Base-by-base conservation (phyloP, 2,797 vertebrate genomes). In the Enteromius unitaeniatus region DNA sequence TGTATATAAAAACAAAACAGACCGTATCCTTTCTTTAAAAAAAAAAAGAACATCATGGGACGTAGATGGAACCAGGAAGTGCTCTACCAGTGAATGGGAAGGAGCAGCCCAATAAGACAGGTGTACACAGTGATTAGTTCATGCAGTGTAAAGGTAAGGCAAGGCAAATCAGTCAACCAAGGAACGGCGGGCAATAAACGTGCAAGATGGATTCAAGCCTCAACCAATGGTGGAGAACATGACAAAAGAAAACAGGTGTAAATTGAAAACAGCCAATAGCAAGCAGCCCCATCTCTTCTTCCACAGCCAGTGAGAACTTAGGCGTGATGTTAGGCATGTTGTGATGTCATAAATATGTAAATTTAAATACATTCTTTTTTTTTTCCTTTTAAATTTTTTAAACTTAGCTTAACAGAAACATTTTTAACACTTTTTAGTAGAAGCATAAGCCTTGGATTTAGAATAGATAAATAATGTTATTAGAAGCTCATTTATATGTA, bases 261-360 rank as follows among this genome's bases (percentile, higher is more conserved):
- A 82, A 74, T 9, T 77, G 37, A 82, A 58, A 81, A 64, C 60
- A 83, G 79, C 77, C 51, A 88, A 92, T 90, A 88, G 80, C 88
- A 91, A 92, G 89, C 91, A 91, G 91, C 88, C 88, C 87, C 85
- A 82, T 84, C 88, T 89, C 85, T 84, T 83, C 85, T 87, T 83
- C 87, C 88, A 85, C 84, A 89, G 87, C 83, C 84, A 88, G 64
- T 77, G 42, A 84, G 73, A 84, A 81, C 65, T 31, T 86, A 49
- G 0, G 19, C 62, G 13, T 75, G 15, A 23, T 79, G 70, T 49
- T 78, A 55, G 51, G 76, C 82, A 70, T 58, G 69, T 60, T 76
- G 72, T 26, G 26, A 79, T 47, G 76, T 81, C 40, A 73, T 81
- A 49, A 82, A 40, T 49, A 37, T 4, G 4, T 55, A 64, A 11